These are phyloP conservation scores for Channa striata DNA, from an alignment of 2,797 vertebrate genomes.

Conservation along the genomic window DNA sequence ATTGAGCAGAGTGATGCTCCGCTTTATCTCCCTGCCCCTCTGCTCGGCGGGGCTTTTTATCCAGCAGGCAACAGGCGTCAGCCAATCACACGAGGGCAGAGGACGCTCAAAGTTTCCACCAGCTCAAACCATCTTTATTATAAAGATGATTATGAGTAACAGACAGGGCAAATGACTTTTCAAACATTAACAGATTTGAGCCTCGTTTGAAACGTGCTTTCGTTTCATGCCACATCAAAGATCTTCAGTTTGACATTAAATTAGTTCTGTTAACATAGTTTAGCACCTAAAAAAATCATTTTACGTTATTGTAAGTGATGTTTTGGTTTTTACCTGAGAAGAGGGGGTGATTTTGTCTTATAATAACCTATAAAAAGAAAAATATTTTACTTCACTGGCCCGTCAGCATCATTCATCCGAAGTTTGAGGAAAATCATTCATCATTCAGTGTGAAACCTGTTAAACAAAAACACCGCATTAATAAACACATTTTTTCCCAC, in stretches of 20 bases:
- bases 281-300: too few relatives aligned
- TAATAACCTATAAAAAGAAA: too few relatives aligned
- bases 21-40: constrained; percentile 41
- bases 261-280: too few relatives aligned
- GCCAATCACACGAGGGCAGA: constrained; percentile 90
- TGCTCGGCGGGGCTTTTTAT: constrained; percentile 89
- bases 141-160: neutral
- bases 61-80: constrained; percentile 90
- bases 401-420: constrained; percentile 10
- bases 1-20: constrained; percentile 81
- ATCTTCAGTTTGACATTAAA: too few relatives aligned
- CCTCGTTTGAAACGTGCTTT: too few relatives aligned
- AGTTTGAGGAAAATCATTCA: constrained; percentile 31
- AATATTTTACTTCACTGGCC: too few relatives aligned
- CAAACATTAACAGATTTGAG: too few relatives aligned
- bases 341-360: too few relatives aligned
- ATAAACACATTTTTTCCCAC: too few relatives aligned
- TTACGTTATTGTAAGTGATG: neutral
- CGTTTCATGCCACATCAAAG: too few relatives aligned
- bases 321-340: neutral
- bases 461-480: too few relatives aligned
- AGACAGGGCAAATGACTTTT: neutral
- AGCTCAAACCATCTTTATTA: neutral
- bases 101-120: constrained; percentile 52
- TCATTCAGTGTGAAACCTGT: neutral